A percentile compares a stretch with the other conserved stretches of the same genome.
Conservation (phyloP, 2,113 vertebrate species). For the Bubalus kerabau region DNA sequence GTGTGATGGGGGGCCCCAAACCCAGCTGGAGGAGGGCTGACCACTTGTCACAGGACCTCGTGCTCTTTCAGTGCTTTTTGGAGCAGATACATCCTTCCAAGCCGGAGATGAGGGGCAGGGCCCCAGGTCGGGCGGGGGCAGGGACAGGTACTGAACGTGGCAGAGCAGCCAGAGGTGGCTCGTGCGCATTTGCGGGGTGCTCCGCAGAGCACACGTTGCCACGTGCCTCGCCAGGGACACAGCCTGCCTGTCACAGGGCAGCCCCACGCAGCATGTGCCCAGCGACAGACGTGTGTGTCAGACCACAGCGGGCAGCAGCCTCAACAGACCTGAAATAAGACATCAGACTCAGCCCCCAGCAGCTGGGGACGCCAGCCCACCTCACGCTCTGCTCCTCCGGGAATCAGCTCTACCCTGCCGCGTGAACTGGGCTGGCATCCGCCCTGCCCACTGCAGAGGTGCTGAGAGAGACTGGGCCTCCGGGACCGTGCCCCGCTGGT, state of each 20-base stretch:
- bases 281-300: not conserved
- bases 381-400: not conserved
- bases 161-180: not conserved
- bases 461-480: not conserved
- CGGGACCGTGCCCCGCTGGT: not conserved
- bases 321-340: not conserved
- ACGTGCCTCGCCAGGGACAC: not conserved
- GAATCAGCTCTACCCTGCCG: fast-evolving
- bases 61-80: not conserved
- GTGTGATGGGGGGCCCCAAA: fast-evolving
- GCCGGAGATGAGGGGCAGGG: not conserved
- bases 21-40: not conserved
- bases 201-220: not conserved
- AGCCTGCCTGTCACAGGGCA: not conserved
- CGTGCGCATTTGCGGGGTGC: fast-evolving
- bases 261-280: not conserved
- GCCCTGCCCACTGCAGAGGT: not conserved
- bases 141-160: not conserved
- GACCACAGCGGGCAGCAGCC: not conserved
- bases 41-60: fast-evolving
- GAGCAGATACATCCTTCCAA: not conserved
- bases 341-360: not conserved
- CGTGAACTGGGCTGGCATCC: fast-evolving
- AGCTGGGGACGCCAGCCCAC: fast-evolving
- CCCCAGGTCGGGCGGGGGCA: fast-evolving